Base-by-base conservation (phyloP, 2,797 vertebrate species). In the Scolopax rusticola region DNA sequence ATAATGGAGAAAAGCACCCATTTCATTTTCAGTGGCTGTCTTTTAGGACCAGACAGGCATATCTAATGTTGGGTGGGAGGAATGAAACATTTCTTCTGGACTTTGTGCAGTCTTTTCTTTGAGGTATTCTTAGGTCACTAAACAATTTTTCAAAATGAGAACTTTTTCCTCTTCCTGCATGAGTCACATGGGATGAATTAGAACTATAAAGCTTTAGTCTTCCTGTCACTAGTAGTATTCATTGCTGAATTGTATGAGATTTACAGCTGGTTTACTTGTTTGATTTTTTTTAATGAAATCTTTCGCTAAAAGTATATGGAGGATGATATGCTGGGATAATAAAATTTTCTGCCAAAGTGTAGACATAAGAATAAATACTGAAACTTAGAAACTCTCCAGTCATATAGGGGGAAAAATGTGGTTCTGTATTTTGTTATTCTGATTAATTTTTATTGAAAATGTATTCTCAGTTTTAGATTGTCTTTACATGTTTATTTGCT, bases 11-110 rank as follows among this genome's bases (percentile, higher is more conserved):
- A 48, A 41, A 73, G 32, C 33, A 86, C 13, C 8, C 7, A 14
- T 43, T 84, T 84, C 18, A 15, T 77, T 85, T 91, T 71, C 64
- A 60, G 64, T 65, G 23, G 6, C 70, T 36, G 28, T 89, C 50
- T 53, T 79, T 76, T 69, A 84, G n/a, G 53, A 86, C 19, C 50
- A 54, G 7, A 59, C 27, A n/a, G 36, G 25, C 8, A 18, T 69
- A 36, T 67, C 40, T 91, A 11, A 33, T 80, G 7, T 41, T 82
- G 48, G 3, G 32, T 77, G 32, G 24, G 40, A 82, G 16, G 40
- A 93, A 70, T 27, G 24, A 83, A 89, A 50, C 51, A 33, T 81
- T 80, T 94, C 41, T 77, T 77, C 27, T 69, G 28, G 65, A 65
- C 7, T 71, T 77, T 10, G 27, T 61, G 32, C 50, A 56, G 18